Evolutionary conservation across 1,140 invertebrate genomes (phyloP).

Genomic region (Cardiocondyla obscurior): DNA sequence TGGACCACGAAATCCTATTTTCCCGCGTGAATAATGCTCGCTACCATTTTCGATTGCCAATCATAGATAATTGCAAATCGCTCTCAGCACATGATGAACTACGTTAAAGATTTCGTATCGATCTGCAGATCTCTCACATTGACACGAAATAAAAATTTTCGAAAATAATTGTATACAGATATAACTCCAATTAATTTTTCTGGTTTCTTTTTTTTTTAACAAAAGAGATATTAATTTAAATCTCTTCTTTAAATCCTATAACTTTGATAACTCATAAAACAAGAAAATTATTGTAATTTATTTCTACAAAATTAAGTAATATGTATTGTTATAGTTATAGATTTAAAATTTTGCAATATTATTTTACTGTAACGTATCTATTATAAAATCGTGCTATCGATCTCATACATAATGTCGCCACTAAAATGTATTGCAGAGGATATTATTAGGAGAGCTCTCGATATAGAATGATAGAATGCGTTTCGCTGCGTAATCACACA

Average conservation of each 20-base stretch:
- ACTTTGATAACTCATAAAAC: background rate
- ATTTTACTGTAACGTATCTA: background rate
- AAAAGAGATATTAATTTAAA: background rate
- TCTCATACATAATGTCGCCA: background rate
- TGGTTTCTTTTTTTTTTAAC: background rate
- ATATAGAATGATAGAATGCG: background rate
- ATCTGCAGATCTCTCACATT: background rate
- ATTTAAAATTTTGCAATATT: background rate
- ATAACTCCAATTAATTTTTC: background rate
- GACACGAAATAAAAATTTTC: background rate
- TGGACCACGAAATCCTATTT: slow-evolving; percentile 63
- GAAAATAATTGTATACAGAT: background rate
- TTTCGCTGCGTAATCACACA: slow-evolving; percentile 17
- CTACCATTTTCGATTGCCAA: slow-evolving; percentile 58
- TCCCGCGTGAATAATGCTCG: slow-evolving; percentile 39
- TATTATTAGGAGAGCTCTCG: slow-evolving; percentile 7
- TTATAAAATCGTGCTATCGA: slow-evolving; percentile 6
- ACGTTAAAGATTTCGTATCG: slow-evolving; percentile 1
- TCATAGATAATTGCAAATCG: slow-evolving; percentile 61
- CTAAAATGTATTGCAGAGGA: background rate
- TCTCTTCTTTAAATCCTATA: background rate
- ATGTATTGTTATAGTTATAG: background rate
- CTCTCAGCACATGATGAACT: slow-evolving; percentile 2
- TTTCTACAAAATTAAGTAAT: background rate
- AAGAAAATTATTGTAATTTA: background rate